These are phyloP conservation scores for Drosophila insularis DNA, from an alignment of 1,140 invertebrate species.

Conservation along the genomic window DNA sequence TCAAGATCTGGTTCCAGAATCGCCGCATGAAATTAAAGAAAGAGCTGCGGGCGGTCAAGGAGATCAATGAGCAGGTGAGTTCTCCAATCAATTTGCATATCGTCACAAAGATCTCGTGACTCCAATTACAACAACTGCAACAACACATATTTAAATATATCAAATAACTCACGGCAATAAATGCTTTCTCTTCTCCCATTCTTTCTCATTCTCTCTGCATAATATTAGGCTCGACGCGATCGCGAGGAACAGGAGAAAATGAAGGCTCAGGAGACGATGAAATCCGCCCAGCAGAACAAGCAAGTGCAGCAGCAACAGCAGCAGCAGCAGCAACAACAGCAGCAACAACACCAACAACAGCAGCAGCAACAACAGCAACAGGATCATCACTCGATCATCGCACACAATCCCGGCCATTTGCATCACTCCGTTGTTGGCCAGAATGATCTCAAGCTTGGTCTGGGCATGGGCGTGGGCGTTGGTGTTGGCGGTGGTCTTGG, in stretches of 20 bases:
- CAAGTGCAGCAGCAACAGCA: conserved; percentile 85
- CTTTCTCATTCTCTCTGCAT: not conserved
- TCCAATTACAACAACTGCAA: too few relatives aligned
- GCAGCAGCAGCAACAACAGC: conserved; percentile 85
- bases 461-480: conserved; percentile 72
- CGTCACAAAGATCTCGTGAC: not conserved
- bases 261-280: conserved; percentile 94
- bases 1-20: conserved; percentile 99
- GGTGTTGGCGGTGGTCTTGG: conserved; percentile 63
- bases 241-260: conserved; percentile 94
- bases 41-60: conserved; percentile 94
- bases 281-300: conserved; percentile 89
- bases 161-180: not conserved
- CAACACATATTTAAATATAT: not conserved
- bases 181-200: not conserved
- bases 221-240: conserved; percentile 87
- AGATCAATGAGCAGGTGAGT: conserved; percentile 94
- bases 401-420: conserved; percentile 83
- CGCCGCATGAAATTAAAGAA: conserved; percentile 99
- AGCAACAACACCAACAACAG: conserved; percentile 84
- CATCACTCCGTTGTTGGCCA: conserved; percentile 82
- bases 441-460: conserved; percentile 82
- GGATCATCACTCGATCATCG: conserved; percentile 83
- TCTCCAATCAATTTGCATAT: conserved; percentile 12
- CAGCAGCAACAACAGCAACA: conserved; percentile 84